Percentiles rank a stretch among this genome's conserved stretches.
These are phyloP conservation scores for Serinus canaria DNA, from an alignment of 2,113 vertebrate genomes.

Conservation along the genomic window DNA sequence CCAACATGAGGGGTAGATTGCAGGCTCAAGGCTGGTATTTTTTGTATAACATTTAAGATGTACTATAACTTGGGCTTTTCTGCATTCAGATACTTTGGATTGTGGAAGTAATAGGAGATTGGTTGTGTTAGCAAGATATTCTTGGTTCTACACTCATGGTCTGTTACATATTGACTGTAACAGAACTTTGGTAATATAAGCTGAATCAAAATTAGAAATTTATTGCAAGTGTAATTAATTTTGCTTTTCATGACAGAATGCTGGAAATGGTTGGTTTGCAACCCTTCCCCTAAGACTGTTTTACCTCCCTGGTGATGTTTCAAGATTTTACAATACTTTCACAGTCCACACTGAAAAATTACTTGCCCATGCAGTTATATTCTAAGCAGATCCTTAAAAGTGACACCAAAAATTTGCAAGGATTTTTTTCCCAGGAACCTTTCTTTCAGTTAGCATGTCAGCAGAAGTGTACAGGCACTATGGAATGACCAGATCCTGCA, in stretches of 20 bases:
- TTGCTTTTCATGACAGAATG: neutral
- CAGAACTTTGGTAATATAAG: neutral
- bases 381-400: neutral
- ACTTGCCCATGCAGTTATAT: neutral
- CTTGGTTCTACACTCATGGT: neutral
- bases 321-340: neutral
- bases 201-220: neutral
- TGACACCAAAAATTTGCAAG: neutral
- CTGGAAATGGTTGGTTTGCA: neutral
- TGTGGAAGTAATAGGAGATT: neutral
- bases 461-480: neutral
- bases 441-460: neutral
- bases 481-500: neutral
- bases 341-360: neutral
- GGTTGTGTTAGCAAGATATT: neutral
- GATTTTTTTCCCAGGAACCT: neutral
- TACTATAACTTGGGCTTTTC: neutral
- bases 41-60: neutral
- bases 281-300: neutral
- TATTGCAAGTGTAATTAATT: neutral
- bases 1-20: neutral
- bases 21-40: rapidly evolving
- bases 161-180: neutral
- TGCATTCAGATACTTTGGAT: neutral
- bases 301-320: neutral